Evolutionary conservation across 2,797 vertebrate genomes (phyloP), one percentile per base, ranked within the genome.

Genomic region (Uromys caudimaculatus): DNA sequence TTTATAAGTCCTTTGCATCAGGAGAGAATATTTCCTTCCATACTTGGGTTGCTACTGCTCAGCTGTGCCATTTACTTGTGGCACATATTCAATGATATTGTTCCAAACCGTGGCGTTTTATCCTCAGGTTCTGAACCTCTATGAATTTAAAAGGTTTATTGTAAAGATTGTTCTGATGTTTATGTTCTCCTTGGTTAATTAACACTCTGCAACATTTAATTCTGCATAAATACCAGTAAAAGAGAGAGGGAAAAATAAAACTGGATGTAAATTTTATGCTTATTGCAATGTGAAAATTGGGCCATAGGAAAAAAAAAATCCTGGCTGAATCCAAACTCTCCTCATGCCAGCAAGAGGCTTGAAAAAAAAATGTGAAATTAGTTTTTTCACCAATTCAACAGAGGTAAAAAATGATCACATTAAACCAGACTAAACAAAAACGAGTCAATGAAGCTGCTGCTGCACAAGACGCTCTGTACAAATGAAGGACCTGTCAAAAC

Each of bases 251-350:
- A 88, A 96, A 96, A 97, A 94, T 96, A 96, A 98, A 97, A 89
- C 91, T 94, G 94, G 84, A 97, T 97, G 89, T 95, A 98, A 97
- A 97, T 97, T 94, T 96, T 96, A 97, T 93, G 95, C 79, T 98
- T 87, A 96, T 93, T 94, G 94, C 96, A 90, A 96, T 92, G 91
- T 93, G 89, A 96, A 97, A 96, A 97, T 97, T 95, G 97, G 96
- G 94, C 83, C 97, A 96, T n/a, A 92, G 58, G 78, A 11, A 12
- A 38, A 44, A 50, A 92, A 90, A 93, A 41, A 81, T 95, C 91
- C 95, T 97, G 87, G 97, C 96, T 84, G 29, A 41, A 38, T 96
- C 95, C 47, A n/a, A 62, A 97, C 41, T 94, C 96, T 95, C 92
- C 73, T 93, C 56, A 32, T 32, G 21, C 84, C 89, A 98, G 85